phyloP scores from a whole-genome alignment of 2,888 invertebrate species.

The Andrena camellia region DNA sequence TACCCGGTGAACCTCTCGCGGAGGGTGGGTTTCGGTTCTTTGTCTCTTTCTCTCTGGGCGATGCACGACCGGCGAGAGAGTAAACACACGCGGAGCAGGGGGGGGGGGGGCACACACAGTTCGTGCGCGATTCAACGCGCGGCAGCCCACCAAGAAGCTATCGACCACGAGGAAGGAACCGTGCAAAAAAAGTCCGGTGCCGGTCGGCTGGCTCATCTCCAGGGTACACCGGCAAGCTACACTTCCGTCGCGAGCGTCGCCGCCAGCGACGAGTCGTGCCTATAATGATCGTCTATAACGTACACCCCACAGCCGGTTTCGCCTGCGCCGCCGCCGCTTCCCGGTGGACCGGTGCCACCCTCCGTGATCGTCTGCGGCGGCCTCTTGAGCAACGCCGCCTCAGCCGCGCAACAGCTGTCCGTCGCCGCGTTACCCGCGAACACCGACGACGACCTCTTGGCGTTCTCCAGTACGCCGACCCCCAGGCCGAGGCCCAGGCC shows the following conservation, averaged over 20 bases:
- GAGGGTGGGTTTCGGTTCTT: too few species aligned
- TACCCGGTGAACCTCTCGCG: slow-evolving; percentile 17
- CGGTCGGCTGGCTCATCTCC: slow-evolving; percentile 17
- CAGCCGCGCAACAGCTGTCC: slow-evolving; percentile 85
- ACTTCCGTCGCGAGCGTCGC: slow-evolving; percentile 92
- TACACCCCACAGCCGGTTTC: slow-evolving; percentile 87
- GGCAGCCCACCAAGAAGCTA: neutral
- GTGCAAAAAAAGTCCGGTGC: slow-evolving; percentile 34
- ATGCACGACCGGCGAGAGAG: too few species aligned
- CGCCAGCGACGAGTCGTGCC: slow-evolving; percentile 86
- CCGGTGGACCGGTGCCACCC: slow-evolving; percentile 72
- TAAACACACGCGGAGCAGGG: too few species aligned
- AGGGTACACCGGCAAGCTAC: slow-evolving; percentile 85
- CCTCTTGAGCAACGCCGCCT: slow-evolving; percentile 90
- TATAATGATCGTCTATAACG: slow-evolving; percentile 92
- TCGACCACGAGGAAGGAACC: neutral
- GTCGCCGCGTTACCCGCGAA: slow-evolving; percentile 80
- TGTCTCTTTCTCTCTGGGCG: too few species aligned
- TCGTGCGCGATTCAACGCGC: too few species aligned
- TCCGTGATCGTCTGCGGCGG: slow-evolving; percentile 86
- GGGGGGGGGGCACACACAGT: too few species aligned
- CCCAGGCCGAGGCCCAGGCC: slow-evolving; percentile 77
- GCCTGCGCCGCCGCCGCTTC: slow-evolving; percentile 68
- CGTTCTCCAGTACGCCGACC: slow-evolving; percentile 84
- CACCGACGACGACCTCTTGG: slow-evolving; percentile 85